phyloP scores from a whole-genome alignment of 2,113 vertebrate species.

The Anhinga anhinga region DNA sequence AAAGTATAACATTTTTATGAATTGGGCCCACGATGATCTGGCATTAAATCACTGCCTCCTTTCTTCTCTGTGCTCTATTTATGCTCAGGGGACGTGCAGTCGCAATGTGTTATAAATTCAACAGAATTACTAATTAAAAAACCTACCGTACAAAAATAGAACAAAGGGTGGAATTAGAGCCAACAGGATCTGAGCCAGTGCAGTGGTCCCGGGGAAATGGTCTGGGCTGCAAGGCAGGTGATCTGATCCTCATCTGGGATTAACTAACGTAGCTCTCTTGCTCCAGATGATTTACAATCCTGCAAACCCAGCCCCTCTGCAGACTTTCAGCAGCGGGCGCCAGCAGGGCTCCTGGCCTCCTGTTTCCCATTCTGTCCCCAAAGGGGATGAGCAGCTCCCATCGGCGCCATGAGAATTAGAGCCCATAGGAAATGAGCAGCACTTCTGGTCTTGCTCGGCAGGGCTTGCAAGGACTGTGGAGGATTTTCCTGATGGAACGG shows the following conservation, averaged over 20 bases:
- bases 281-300: conserved; percentile 44
- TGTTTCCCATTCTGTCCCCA: conserved; percentile 4
- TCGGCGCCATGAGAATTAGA: neutral
- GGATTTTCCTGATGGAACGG: neutral
- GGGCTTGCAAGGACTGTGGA: neutral
- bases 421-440: neutral
- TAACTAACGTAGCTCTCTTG: conserved; percentile 25
- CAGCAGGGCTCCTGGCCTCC: neutral
- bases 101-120: conserved; percentile 51
- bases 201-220: conserved; percentile 22
- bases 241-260: conserved; percentile 56
- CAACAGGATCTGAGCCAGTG: conserved; percentile 48
- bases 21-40: conserved; percentile 12
- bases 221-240: conserved; percentile 51
- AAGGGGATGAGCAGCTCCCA: neutral
- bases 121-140: conserved; percentile 64
- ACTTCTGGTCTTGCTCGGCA: neutral
- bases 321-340: neutral
- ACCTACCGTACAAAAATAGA: conserved; percentile 47
- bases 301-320: neutral
- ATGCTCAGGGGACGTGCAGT: conserved; percentile 13
- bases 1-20: conserved; percentile 46
- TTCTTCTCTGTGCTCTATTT: conserved; percentile 42
- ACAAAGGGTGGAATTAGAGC: conserved; percentile 55
- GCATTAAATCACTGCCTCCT: conserved; percentile 43